These are phyloP conservation scores for Microtus oregoni DNA, from an alignment of 2,113 vertebrate genomes.

Conservation along the genomic window DNA sequence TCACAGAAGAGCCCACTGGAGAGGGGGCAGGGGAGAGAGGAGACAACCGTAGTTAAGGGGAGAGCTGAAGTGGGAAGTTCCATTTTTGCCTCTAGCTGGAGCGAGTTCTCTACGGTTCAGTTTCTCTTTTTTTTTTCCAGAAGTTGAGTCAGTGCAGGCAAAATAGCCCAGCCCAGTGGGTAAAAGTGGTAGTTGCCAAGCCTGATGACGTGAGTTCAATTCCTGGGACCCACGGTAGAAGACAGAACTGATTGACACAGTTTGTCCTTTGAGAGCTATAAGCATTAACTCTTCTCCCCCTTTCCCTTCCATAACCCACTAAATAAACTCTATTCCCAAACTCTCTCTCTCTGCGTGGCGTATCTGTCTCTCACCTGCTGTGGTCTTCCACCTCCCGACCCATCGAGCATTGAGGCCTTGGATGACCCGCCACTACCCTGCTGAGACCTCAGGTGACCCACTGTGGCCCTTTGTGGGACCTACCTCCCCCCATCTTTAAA, in stretches of 20 bases:
- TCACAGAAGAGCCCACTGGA: constrained; percentile 95
- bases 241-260: background rate
- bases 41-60: background rate
- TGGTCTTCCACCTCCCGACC: too few relatives aligned
- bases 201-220: background rate
- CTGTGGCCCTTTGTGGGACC: too few relatives aligned
- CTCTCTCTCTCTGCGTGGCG: too few relatives aligned
- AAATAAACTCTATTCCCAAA: too few relatives aligned
- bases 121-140: background rate
- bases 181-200: background rate
- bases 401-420: too few relatives aligned
- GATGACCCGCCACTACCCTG: accelerated
- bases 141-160: background rate
- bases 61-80: accelerated
- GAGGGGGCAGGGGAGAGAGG: background rate
- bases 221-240: background rate
- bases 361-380: too few relatives aligned
- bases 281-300: too few relatives aligned
- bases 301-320: too few relatives aligned
- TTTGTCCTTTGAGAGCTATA: background rate
- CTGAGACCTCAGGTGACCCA: too few relatives aligned
- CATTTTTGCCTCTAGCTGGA: background rate
- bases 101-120: background rate
- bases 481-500: too few relatives aligned
- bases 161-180: background rate